Base-by-base conservation (phyloP, 2,797 vertebrate species). In the Craterocephalus amniculus region DNA sequence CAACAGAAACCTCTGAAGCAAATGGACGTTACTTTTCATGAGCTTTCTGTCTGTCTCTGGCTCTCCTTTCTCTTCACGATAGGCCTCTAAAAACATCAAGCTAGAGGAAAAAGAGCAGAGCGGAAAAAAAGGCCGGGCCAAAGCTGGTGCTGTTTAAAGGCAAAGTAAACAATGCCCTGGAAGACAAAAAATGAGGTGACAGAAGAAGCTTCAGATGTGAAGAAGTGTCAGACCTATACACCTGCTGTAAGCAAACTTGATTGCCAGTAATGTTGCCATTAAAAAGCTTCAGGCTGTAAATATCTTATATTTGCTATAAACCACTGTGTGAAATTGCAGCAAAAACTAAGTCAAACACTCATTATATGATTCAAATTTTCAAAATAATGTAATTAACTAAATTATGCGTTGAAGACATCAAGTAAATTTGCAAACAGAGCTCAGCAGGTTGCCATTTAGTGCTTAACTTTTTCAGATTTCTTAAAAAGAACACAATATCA, bases 91-190 rank as follows among this genome's bases (percentile, higher is more conserved):
- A 84, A 80, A 79, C 57, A 78, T 87, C 63, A 70, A 72, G 72
- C 26, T 56, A 78, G 66, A 72, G 56, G 80, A 86, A 78, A 84
- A 83, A 73, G 66, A 83, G 76, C 81, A 78, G 86, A 82, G 65
- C 20, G 75, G 88, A 88, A 91, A 87, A 52, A 84, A 63, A 80
- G 77, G 69, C 72, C 51, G 68, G 64, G 71, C 58, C 60, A 58
- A 68, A 70, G 63, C 55, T 26, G 26, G 40, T 70, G 59, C 71
- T 68, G 58, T 70, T 79, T 68, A 62, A 85, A 81, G 60, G 76
- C 56, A 38, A 74, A 72, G 78, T 86, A 89, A 88, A 91, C 80
- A 85, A 26, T 52, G 70, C 13, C 60, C 61, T 70, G 65, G 64
- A 65, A 20, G 60, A 70, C 71, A 76, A 59, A 68, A 67, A 55